Evolutionary conservation across 2,888 invertebrate genomes (phyloP), one percentile per base, ranked within the genome.

Genomic region (Yponomeuta cagnagella): DNA sequence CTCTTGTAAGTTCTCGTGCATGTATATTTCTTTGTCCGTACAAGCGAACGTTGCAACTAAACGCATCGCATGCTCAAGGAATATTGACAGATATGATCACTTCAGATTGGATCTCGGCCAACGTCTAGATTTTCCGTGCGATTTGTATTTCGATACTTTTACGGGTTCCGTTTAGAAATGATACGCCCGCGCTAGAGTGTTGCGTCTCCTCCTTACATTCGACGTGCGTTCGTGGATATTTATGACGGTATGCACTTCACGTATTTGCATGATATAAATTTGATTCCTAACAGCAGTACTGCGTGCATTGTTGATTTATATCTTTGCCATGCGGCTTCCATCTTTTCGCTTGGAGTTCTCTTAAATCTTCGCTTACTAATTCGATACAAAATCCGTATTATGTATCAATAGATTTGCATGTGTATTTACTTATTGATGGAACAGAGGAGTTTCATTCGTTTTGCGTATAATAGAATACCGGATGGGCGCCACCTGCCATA

Each of bases 1-100:
- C 30, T 64, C 64, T 8, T 58, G 52, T 58, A 15, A 58, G 52
- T 58, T 15, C 52, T 58, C 52, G 4, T 58, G 3, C 52, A 15
- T 58, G 10, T 64, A 12, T 10, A 64, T 23, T 23, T 64, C 64
- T 64, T 30, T 64, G 64, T 64, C n/a, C 64, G 30, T 23, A 23
- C 30, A 10, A 64, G 30, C 10, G 8, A 23, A 23, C 30, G 64
- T 64, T 64, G 64, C 30, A 64, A 64, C 64, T 64, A 86, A 88
- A 87, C 79, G 85, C 86, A 88, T 89, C 81, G 83, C 85, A 84
- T 84, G 81, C 82, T 85, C 86, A 82, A 87, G 83, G 85, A 89
- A 88, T 90, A 91, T 91, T 92, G 91, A 92, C 92, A 91, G 88
- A 90, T 91, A 92, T 91, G 91, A 90, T 91, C 90, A 87, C 87